phyloP scores from a whole-genome alignment of 1,140 invertebrate genomes.

The Zaprionus capensis region DNA sequence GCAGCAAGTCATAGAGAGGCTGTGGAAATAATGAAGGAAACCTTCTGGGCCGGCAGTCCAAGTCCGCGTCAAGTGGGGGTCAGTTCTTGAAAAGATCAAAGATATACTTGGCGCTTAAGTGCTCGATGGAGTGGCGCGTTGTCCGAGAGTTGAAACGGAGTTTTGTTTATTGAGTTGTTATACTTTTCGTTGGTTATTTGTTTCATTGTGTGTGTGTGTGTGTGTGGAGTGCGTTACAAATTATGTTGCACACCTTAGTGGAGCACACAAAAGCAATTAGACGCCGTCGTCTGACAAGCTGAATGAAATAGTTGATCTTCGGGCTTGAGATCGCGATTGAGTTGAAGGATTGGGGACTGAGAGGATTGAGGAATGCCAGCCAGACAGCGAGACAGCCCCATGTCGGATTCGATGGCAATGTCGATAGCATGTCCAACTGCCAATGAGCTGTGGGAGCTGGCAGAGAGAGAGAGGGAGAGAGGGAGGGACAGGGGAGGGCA shows the following conservation, averaged over 20 bases:
- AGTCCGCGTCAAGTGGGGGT: slow-evolving; percentile 69
- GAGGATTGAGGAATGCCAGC: slow-evolving; percentile 66
- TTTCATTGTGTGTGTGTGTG: slow-evolving; percentile 19
- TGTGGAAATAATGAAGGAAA: slow-evolving; percentile 17
- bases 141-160: slow-evolving; percentile 15
- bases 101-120: slow-evolving; percentile 79
- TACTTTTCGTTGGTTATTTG: slow-evolving; percentile 45
- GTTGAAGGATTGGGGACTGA: slow-evolving; percentile 42
- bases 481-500: too few relatives aligned
- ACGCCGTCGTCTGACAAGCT: slow-evolving; percentile 75
- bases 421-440: slow-evolving; percentile 61
- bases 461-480: neutral
- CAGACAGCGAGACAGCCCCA: slow-evolving; percentile 41
- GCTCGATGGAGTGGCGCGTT: slow-evolving; percentile 41
- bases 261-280: slow-evolving; percentile 81
- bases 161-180: slow-evolving; percentile 77
- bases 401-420: slow-evolving; percentile 28
- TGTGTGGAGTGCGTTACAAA: slow-evolving; percentile 65
- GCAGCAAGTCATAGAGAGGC: slow-evolving; percentile 9
- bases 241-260: slow-evolving; percentile 73
- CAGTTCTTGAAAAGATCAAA: slow-evolving; percentile 73
- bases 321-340: slow-evolving; percentile 35
- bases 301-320: slow-evolving; percentile 67
- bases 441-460: slow-evolving; percentile 50
- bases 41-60: slow-evolving; percentile 19